Conservation (phyloP, 2,888 invertebrate genomes). For the Dryobotodes eremita region DNA sequence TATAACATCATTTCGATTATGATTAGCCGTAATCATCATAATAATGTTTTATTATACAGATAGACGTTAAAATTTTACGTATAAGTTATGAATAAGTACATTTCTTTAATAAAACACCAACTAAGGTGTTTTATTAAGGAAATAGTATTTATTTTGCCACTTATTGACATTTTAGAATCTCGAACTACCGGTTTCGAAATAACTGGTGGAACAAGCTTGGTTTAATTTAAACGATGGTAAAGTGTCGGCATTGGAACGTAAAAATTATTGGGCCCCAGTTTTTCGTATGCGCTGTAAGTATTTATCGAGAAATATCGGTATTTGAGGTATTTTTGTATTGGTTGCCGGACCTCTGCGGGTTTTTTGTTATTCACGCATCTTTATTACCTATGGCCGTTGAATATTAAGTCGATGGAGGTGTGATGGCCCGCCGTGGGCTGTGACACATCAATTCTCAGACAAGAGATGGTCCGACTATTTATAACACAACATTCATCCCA, state of each 20-base stretch:
- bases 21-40: conserved; percentile 11
- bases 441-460: conserved; percentile 19
- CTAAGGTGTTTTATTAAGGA: conserved; percentile 62
- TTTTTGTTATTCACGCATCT: conserved; percentile 74
- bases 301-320: conserved; percentile 61
- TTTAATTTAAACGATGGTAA: conserved; percentile 45
- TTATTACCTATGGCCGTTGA: conserved; percentile 73
- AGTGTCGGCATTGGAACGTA: conserved; percentile 38
- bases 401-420: conserved; percentile 66
- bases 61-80: conserved; percentile 18
- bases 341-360: conserved; percentile 63
- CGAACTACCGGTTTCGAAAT: conserved; percentile 68
- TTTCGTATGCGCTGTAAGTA: conserved; percentile 60
- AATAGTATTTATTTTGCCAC: conserved; percentile 62
- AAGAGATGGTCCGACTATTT: conserved; percentile 7
- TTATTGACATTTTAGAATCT: conserved; percentile 68
- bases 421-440: conserved; percentile 31
- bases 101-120: conserved; percentile 4
- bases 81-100: conserved; percentile 25
- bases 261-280: conserved; percentile 56
- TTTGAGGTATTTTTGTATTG: conserved; percentile 62
- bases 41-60: conserved; percentile 24
- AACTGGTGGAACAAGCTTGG: conserved; percentile 60
- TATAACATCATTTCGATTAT: conserved; percentile 20
- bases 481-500: background rate